Evolutionary conservation across 1,140 invertebrate species (phyloP).

Genomic region (Drosophila leontia): DNA sequence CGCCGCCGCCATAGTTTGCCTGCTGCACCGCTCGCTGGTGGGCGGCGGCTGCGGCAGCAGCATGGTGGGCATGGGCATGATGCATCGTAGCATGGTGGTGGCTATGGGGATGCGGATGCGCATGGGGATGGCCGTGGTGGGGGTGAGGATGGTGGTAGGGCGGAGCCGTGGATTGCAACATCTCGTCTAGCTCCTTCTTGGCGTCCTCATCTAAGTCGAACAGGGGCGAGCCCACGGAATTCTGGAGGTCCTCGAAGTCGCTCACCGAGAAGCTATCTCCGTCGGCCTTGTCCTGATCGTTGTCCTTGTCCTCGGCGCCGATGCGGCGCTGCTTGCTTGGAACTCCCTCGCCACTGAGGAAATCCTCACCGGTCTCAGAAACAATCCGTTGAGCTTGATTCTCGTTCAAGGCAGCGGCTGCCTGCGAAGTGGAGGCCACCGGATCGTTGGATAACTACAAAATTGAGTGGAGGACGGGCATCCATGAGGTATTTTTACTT

Average conservation of each 20-base stretch:
- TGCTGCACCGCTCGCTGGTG: conserved; percentile 64
- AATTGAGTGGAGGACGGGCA: background rate
- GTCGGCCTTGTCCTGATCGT: conserved; percentile 31
- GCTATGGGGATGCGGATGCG: conserved; percentile 48
- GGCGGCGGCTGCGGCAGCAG: conserved; percentile 49
- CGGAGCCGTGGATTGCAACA: conserved; percentile 83
- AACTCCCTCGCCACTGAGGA: conserved; percentile 22
- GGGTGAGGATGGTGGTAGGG: conserved; percentile 68
- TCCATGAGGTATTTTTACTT: background rate
- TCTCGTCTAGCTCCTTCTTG: conserved; percentile 83
- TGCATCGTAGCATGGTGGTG: conserved; percentile 46
- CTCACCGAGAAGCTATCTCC: conserved; percentile 47
- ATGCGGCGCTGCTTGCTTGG: conserved; percentile 20
- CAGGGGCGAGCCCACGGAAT: conserved; percentile 77
- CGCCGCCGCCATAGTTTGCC: conserved; percentile 50
- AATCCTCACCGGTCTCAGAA: conserved; percentile 69
- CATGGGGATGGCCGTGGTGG: conserved; percentile 48
- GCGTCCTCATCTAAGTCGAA: conserved; percentile 85
- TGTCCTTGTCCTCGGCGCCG: conserved; percentile 16
- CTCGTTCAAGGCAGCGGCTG: conserved; percentile 66
- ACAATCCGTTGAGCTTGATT: conserved; percentile 35
- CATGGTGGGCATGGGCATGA: conserved; percentile 63
- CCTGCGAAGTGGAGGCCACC: conserved; percentile 79
- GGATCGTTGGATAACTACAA: conserved; percentile 62
- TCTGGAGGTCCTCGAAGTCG: conserved; percentile 73